Conservation (phyloP, 35 echinoderm and acorn worm genomes). For the Diadema setosum region DNA sequence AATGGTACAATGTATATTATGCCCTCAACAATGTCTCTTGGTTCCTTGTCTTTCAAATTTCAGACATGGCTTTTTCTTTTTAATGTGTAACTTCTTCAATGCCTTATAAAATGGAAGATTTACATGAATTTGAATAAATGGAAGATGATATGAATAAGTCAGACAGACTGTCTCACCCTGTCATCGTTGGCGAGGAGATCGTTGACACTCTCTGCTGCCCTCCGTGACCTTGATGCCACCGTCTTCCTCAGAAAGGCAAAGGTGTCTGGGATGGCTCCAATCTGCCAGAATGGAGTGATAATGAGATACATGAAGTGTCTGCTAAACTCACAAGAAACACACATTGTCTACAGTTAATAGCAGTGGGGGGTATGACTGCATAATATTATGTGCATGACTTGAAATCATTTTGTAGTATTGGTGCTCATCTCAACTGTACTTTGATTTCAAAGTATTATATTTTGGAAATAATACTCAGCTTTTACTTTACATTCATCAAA, state of each 20-base stretch:
- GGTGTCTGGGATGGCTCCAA: background rate
- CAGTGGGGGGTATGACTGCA: background rate
- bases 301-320: too few relatives aligned
- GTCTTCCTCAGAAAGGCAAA: background rate
- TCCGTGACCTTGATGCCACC: background rate
- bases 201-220: background rate
- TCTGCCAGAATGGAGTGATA: conserved; percentile 10
- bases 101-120: too few relatives aligned
- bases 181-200: background rate
- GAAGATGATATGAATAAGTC: too few relatives aligned
- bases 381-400: background rate
- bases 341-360: too few relatives aligned
- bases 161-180: too few relatives aligned
- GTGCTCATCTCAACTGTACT: background rate
- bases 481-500: background rate
- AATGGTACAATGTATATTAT: too few relatives aligned
- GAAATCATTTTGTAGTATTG: background rate
- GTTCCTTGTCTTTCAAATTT: too few relatives aligned
- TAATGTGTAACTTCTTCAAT: too few relatives aligned
- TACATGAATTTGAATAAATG: too few relatives aligned
- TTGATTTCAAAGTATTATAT: background rate
- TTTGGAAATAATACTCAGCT: background rate
- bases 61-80: too few relatives aligned
- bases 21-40: too few relatives aligned
- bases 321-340: too few relatives aligned